phyloP scores from a whole-genome alignment of 2,888 invertebrate species.

The Drosophila rubida region DNA sequence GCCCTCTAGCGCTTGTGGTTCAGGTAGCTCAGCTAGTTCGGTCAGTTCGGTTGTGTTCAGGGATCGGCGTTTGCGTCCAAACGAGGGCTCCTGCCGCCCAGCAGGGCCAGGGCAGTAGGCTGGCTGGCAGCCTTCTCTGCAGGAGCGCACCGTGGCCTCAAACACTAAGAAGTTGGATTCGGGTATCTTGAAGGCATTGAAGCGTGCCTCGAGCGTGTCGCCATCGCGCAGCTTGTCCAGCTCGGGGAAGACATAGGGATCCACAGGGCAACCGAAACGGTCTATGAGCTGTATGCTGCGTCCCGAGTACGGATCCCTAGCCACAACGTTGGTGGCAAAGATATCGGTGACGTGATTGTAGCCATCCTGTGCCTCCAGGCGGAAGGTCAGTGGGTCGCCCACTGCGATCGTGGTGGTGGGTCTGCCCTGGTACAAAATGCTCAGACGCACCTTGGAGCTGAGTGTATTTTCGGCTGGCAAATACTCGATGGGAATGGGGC shows the following conservation, averaged over 20 bases:
- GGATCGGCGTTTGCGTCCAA: conserved; percentile 89
- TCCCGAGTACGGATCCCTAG: conserved; percentile 96
- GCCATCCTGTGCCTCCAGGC: conserved; percentile 94
- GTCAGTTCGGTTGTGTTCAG: conserved; percentile 80
- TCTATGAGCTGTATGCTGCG: conserved; percentile 95
- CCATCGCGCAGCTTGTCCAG: conserved; percentile 93
- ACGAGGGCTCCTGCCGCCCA: conserved; percentile 93
- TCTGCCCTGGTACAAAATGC: conserved; percentile 94
- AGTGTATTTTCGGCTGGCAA: conserved; percentile 95
- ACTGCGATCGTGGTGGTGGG: conserved; percentile 97
- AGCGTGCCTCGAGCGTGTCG: conserved; percentile 94
- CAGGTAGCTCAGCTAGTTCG: conserved; percentile 50
- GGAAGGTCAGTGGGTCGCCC: conserved; percentile 95
- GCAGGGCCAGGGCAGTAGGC: conserved; percentile 93
- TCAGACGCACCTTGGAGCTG: conserved; percentile 93
- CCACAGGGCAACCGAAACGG: conserved; percentile 95
- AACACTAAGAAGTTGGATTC: conserved; percentile 97
- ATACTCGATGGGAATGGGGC: conserved; percentile 96
- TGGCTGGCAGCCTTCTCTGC: conserved; percentile 95
- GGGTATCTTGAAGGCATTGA: conserved; percentile 97
- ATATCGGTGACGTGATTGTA: conserved; percentile 95
- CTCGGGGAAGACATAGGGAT: conserved; percentile 96
- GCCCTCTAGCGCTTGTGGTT: conserved; percentile 52
- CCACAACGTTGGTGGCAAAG: conserved; percentile 96
- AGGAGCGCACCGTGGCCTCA: conserved; percentile 95